Conservation (phyloP, 2,797 vertebrate species). For the Lepus townsendii region DNA sequence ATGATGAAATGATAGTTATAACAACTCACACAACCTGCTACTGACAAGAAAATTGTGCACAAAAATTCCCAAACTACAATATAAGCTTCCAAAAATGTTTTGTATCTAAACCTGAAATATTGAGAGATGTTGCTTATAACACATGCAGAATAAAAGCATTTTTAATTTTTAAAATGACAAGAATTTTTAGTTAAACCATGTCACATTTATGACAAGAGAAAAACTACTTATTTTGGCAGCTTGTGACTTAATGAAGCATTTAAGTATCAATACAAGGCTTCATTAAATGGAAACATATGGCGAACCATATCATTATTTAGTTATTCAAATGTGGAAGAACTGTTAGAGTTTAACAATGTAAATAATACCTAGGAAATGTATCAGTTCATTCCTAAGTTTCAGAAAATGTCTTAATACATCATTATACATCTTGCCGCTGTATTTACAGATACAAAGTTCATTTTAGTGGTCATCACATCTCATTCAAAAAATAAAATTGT, state of each 20-base stretch:
- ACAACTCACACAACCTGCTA: conserved; percentile 78
- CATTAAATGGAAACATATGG: conserved; percentile 86
- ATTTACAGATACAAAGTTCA: conserved; percentile 75
- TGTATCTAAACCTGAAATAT: conserved; percentile 80
- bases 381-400: conserved; percentile 79
- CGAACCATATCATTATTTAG: conserved; percentile 86
- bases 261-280: conserved; percentile 87
- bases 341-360: conserved; percentile 82
- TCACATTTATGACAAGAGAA: conserved; percentile 88
- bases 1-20: conserved; percentile 85
- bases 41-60: conserved; percentile 85
- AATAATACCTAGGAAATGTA: conserved; percentile 83
- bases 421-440: conserved; percentile 67
- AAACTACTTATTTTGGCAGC: conserved; percentile 87
- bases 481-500: conserved; percentile 52
- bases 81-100: conserved; percentile 85
- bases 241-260: conserved; percentile 86
- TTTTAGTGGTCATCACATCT: conserved; percentile 69
- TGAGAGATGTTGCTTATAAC: conserved; percentile 84
- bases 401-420: conserved; percentile 84
- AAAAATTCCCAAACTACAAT: conserved; percentile 84
- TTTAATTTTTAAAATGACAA: conserved; percentile 86
- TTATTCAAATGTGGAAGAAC: conserved; percentile 86
- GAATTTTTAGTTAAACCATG: conserved; percentile 86
- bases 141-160: conserved; percentile 84